Percentiles rank a stretch among this genome's conserved stretches.
phyloP scores from a whole-genome alignment of 2,888 invertebrate genomes.

The Thymelicus sylvestris region DNA sequence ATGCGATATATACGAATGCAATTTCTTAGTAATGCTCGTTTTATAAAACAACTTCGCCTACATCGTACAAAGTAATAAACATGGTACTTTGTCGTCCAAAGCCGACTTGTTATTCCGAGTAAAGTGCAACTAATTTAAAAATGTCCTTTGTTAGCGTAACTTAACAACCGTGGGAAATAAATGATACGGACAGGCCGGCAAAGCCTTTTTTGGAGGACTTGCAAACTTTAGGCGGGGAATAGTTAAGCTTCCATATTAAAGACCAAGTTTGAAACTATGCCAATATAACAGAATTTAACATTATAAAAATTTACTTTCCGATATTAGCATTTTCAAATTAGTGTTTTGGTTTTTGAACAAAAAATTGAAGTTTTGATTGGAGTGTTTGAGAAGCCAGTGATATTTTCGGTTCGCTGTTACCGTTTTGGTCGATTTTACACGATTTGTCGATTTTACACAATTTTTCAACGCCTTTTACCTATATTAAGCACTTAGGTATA shows the following conservation, averaged over 20 bases:
- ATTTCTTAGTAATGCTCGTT: neutral
- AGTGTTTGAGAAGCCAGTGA: too few relatives aligned
- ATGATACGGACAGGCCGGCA: constrained; percentile 6
- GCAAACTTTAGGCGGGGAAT: constrained; percentile 1
- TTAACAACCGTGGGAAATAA: constrained; percentile 31
- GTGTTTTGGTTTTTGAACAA: too few relatives aligned
- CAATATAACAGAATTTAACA: neutral
- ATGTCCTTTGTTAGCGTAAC: constrained; percentile 32
- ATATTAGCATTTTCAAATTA: too few relatives aligned
- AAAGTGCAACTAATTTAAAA: constrained; percentile 32
- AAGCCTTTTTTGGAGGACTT: constrained; percentile 12
- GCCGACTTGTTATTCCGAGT: constrained; percentile 31
- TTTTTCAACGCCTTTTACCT: too few relatives aligned
- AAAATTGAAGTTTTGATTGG: too few relatives aligned
- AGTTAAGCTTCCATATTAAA: neutral
- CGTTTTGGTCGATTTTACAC: too few relatives aligned
- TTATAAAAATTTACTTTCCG: too few relatives aligned
- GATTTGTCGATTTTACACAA: too few relatives aligned
- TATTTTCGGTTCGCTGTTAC: too few relatives aligned
- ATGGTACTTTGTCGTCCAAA: constrained; percentile 16
- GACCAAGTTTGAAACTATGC: constrained; percentile 5
- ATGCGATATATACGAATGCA: neutral
- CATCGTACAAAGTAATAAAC: constrained; percentile 21
- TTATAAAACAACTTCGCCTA: constrained; percentile 9
- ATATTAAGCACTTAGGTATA: too few relatives aligned